A percentile compares a stretch with the other conserved stretches of the same genome.
These are phyloP conservation scores for Dione juno DNA, from an alignment of 2,888 invertebrate species.

Conservation along the genomic window DNA sequence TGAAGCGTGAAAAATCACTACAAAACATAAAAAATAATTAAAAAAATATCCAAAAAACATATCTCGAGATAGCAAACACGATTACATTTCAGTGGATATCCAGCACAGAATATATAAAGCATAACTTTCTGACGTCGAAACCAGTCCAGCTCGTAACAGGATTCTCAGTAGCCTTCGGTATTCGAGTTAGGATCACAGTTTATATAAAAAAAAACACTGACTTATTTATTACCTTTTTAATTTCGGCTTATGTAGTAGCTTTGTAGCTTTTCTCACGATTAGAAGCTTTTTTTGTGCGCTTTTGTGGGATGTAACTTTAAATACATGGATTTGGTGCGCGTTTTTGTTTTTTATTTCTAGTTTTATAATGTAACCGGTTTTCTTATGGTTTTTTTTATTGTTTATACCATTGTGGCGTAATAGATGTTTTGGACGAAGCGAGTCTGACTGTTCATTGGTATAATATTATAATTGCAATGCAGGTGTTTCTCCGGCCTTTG, in stretches of 20 bases:
- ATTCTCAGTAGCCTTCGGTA: slow-evolving; percentile 63
- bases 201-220: slow-evolving; percentile 42
- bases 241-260: slow-evolving; percentile 35
- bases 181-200: slow-evolving; percentile 51
- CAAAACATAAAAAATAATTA: neutral
- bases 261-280: slow-evolving; percentile 39
- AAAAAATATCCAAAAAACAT: slow-evolving; percentile 19
- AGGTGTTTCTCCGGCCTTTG: neutral
- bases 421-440: neutral
- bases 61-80: slow-evolving; percentile 2
- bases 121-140: slow-evolving; percentile 71
- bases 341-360: neutral
- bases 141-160: slow-evolving; percentile 73
- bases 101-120: slow-evolving; percentile 43
- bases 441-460: neutral
- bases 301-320: slow-evolving; percentile 24
- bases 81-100: slow-evolving; percentile 8
- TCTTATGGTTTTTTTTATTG: neutral
- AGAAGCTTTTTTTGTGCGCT: slow-evolving; percentile 15
- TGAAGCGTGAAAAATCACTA: neutral
- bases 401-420: neutral
- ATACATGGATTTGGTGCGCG: slow-evolving; percentile 7
- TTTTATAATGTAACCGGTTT: slow-evolving; percentile 1
- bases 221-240: slow-evolving; percentile 37
- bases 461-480: neutral